Base-by-base conservation (phyloP, 2,888 invertebrate species). In the Anodontia alba region DNA sequence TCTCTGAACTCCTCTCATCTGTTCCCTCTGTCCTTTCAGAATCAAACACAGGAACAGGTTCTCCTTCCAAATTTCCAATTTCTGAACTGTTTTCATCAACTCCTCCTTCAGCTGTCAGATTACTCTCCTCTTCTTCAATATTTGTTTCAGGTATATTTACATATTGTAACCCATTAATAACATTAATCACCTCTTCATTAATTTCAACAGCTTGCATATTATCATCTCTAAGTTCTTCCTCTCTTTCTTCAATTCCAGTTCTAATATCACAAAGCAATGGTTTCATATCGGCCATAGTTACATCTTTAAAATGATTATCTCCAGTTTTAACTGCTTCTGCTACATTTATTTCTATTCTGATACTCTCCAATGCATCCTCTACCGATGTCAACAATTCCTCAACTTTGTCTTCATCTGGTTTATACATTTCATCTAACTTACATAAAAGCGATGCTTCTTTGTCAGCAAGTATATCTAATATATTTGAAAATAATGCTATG, bases 201-300 rank as follows among this genome's bases (percentile, higher is more conserved):
- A 84, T n/a, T 26, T 77, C 73, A 42, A 72, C 33, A 15, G 74
- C 76, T 38, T 74, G 76, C 12, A 76, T 69, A 57, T 76, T 57
- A 49, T 62, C 54, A 3, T 84, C 78, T n/a, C 43, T 67, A 33
- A 36, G n/a, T 26, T 42, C 33, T 36, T 31, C 42, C 20, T 38
- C 67, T 15, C 46, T 54, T 36, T 73, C 77, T 46, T 57, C 73
- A 69, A 51, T 73, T 29, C 73, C 74, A 17, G 49, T 70, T 26
- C 68, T 73, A n/a, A 54, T 70, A 68, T 51, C 68, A 68, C 57
- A n/a, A 2, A 62, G 33, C 20, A 62, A 33, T 17, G 62, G 62
- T 23, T 31, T 62, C 7, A 62, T 78, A 12, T 78, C 78, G 23
- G 49, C 23, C 43, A 78, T 12, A n/a, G 73, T 31, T 17, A 73